Conservation (phyloP, 2,797 vertebrate species). For the Danionella dracula region DNA sequence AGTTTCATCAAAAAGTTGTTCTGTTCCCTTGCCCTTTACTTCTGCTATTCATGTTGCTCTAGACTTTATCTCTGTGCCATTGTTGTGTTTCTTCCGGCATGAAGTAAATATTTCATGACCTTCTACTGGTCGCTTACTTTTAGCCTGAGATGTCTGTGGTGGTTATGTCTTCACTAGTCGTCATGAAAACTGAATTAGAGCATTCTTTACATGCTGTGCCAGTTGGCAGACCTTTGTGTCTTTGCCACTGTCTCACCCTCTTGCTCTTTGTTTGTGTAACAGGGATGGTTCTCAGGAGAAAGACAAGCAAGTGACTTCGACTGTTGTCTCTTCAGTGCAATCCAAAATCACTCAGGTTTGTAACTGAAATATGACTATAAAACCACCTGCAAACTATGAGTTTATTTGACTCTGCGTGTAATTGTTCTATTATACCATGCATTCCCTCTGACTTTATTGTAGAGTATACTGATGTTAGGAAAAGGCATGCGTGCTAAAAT, state of each 20-base stretch:
- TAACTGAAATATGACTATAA: neutral
- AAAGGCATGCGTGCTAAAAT: too few relatives aligned
- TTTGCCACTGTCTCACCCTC: neutral
- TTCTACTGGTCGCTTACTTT: slow-evolving; percentile 18
- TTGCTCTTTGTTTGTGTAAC: slow-evolving; percentile 30
- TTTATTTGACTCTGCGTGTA: too few relatives aligned
- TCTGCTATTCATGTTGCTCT: neutral
- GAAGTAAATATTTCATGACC: slow-evolving; percentile 43
- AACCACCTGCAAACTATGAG: neutral
- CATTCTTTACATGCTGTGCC: neutral
- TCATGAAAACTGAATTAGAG: slow-evolving; percentile 55
- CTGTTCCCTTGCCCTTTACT: neutral
- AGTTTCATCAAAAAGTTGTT: slow-evolving; percentile 24
- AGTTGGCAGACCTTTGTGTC: neutral
- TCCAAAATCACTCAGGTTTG: slow-evolving; percentile 98
- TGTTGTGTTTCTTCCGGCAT: slow-evolving; percentile 30
- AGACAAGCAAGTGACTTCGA: slow-evolving; percentile 87
- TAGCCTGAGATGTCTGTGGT: slow-evolving; percentile 19
- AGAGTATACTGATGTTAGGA: too few relatives aligned
- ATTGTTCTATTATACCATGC: too few relatives aligned
- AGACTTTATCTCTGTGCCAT: slow-evolving; percentile 16
- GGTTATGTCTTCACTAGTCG: slow-evolving; percentile 40
- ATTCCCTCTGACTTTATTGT: too few relatives aligned
- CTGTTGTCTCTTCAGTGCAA: slow-evolving; percentile 93
- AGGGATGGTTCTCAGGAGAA: slow-evolving; percentile 93